Percentiles rank a stretch among this genome's conserved stretches.
phyloP scores from a whole-genome alignment of 1,140 invertebrate species.

The Caenorhabditis brenneri region DNA sequence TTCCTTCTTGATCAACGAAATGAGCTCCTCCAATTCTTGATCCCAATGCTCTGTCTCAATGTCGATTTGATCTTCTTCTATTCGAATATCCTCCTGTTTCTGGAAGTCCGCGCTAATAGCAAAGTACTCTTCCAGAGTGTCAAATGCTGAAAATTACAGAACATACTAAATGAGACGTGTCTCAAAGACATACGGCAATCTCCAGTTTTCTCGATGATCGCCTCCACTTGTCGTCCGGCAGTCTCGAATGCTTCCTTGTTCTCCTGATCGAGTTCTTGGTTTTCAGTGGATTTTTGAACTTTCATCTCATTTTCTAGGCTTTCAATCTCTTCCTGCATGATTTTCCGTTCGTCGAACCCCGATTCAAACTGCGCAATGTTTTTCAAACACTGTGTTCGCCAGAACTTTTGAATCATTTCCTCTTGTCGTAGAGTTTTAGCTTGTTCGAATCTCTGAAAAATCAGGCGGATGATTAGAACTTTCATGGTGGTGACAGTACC shows the following conservation, averaged over 20 bases:
- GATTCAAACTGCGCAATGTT: neutral
- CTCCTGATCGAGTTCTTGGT: neutral
- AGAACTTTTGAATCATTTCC: neutral
- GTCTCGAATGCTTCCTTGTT: neutral
- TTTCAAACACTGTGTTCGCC: neutral
- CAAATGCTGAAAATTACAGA: neutral
- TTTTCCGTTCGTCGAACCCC: neutral
- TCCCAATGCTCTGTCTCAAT: neutral
- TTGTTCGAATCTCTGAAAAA: neutral
- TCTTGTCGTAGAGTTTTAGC: neutral
- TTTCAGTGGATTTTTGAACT: neutral
- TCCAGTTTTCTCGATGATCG: neutral
- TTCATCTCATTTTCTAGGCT: neutral
- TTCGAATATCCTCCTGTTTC: neutral
- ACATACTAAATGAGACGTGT: neutral
- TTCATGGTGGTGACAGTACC: too few relatives aligned
- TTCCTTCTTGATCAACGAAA: neutral
- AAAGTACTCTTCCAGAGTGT: neutral
- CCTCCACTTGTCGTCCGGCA: neutral
- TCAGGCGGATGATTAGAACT: neutral
- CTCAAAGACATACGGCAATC: neutral
- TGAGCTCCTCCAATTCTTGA: neutral
- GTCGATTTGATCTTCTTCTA: neutral
- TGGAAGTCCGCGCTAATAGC: neutral
- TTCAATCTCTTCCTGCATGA: neutral